Conservation (phyloP, 1,140 invertebrate genomes). For the Microplitis demolitor region DNA sequence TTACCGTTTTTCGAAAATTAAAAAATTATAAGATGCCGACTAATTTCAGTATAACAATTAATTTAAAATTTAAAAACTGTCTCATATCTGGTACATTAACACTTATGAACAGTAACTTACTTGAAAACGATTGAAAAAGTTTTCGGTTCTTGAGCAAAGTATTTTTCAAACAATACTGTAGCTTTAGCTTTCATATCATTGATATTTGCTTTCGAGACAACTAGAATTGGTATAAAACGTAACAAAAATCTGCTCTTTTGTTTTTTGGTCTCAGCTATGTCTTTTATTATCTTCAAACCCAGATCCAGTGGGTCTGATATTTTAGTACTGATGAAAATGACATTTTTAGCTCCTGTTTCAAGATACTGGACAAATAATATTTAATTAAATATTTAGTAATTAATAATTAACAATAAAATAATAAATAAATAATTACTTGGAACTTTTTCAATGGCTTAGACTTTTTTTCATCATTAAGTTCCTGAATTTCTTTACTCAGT, state of each 20-base stretch:
- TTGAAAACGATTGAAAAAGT: conserved; percentile 82
- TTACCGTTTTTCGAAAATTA: too few relatives aligned
- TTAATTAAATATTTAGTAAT: neutral
- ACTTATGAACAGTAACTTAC: conserved; percentile 42
- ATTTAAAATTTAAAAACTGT: too few relatives aligned
- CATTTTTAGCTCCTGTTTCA: conserved; percentile 79
- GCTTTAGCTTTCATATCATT: conserved; percentile 74
- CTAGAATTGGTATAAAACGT: conserved; percentile 79
- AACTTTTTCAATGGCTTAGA: neutral
- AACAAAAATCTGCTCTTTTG: conserved; percentile 76
- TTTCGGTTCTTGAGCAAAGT: conserved; percentile 73
- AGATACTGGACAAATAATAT: conserved; percentile 62
- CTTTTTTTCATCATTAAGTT: conserved; percentile 58
- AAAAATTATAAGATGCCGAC: too few relatives aligned
- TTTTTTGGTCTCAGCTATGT: conserved; percentile 70
- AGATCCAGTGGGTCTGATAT: conserved; percentile 75
- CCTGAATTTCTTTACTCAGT: conserved; percentile 69
- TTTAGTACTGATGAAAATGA: conserved; percentile 81
- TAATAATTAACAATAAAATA: neutral
- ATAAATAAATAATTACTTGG: neutral
- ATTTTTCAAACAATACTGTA: conserved; percentile 71
- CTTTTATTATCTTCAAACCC: conserved; percentile 72
- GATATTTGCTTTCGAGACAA: conserved; percentile 78
- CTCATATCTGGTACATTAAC: too few relatives aligned
- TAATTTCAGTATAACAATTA: too few relatives aligned